Base-by-base conservation (phyloP, 2,113 vertebrate genomes). In the Thomomys bottae region DNA sequence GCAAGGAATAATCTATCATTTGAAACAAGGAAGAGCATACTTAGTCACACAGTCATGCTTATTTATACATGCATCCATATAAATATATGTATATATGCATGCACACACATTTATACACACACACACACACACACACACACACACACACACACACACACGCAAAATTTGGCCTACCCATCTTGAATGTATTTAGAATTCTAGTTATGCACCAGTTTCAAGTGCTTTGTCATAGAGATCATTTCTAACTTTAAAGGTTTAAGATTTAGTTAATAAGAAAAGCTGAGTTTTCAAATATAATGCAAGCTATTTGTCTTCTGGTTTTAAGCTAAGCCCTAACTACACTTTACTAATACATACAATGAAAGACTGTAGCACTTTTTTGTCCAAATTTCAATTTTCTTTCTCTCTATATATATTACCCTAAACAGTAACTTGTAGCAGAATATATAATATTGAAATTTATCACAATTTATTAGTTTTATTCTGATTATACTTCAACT, bases 261-360 rank as follows among this genome's bases (percentile, higher is more conserved):
- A 86, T 89, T 88, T 95, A 94, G 84, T 84, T 97, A 97, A 96
- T 93, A 95, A 94, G 95, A 78, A 97, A 95, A 28, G 54, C 9
- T 0, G 66, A 80, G 72, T 90, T 96, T 67, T 3, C 83, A 91
- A 82, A 97, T 94, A 92, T 2, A 94, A 89, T 88, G 82, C 38
- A 92, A 96, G 94, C 90, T 90, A n/a, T 92, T 96, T 94, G 28
- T 96, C 77, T 88, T 81, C 71, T 89, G 79, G 87, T 90, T 92
- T 96, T 96, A 81, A 79, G 92, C 73, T 95, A 94, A 96, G 94
- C 92, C 96, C 77, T 92, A 92, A 92, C 42, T 86, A 90, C 26
- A 82, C 54, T 85, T 18, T 42, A 80, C 76, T 87, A 88, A 72
- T 75, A 32, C 92, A 30, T 54, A 90, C 63, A 63, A 93, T 86